A percentile compares a stretch with the other conserved stretches of the same genome.
Evolutionary conservation across 1,140 invertebrate genomes (phyloP).

Genomic region (Coelopa frigida): DNA sequence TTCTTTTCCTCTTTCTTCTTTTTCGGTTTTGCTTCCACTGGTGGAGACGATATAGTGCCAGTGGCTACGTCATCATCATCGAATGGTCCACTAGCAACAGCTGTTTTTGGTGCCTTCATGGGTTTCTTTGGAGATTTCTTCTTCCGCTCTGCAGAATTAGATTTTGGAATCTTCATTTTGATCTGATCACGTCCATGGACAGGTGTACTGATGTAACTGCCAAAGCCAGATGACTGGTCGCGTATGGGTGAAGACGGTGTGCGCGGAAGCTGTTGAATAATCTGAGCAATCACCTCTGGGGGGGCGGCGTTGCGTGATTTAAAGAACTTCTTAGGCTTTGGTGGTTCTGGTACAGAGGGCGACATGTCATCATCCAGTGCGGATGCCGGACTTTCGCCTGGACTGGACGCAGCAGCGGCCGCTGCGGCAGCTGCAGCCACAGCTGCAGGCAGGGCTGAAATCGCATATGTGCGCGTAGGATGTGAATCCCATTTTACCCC

Average conservation of each 20-base stretch:
- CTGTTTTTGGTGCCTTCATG: conserved; percentile 12
- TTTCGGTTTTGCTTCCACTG: conserved; percentile 22
- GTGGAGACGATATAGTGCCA: neutral
- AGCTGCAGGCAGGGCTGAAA: conserved; percentile 29
- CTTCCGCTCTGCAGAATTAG: conserved; percentile 47
- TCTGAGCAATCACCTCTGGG: conserved; percentile 47
- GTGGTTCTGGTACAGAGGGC: conserved; percentile 46
- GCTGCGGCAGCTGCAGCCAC: conserved; percentile 44
- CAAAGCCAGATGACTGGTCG: conserved; percentile 15
- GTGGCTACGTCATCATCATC: conserved; percentile 18
- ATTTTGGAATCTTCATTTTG: conserved; percentile 41
- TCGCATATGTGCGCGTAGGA: conserved; percentile 64
- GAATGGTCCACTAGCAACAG: conserved; percentile 20
- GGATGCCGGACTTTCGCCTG: conserved; percentile 53
- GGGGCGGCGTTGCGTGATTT: conserved; percentile 70
- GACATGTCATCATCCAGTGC: conserved; percentile 49
- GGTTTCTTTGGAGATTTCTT: conserved; percentile 39
- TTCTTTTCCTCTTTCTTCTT: conserved; percentile 41
- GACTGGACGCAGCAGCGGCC: conserved; percentile 40
- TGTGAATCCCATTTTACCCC: conserved; percentile 89
- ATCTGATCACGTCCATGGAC: conserved; percentile 16
- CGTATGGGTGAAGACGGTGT: conserved; percentile 45
- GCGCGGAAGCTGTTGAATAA: conserved; percentile 50
- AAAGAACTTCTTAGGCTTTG: conserved; percentile 84
- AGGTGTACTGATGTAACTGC: conserved; percentile 14